These are phyloP conservation scores for Callopanchax toddi DNA, from an alignment of 2,113 vertebrate genomes.

Conservation along the genomic window DNA sequence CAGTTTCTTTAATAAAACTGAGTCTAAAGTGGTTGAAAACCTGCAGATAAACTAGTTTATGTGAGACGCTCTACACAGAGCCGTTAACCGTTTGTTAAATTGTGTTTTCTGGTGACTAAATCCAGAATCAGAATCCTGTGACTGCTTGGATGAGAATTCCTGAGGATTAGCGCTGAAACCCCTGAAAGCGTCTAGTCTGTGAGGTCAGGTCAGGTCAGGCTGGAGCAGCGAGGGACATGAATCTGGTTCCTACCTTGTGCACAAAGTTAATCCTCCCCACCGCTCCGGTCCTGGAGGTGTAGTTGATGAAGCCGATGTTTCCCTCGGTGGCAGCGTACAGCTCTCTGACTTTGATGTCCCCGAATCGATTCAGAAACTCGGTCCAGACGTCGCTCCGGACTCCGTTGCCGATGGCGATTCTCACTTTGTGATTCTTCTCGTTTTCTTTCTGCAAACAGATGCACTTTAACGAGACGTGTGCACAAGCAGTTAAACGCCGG, in stretches of 20 bases:
- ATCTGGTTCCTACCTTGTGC: constrained; percentile 72
- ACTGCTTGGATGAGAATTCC: too few species aligned
- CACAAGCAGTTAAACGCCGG: background rate
- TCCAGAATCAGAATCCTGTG: too few species aligned
- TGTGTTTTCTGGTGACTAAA: too few species aligned
- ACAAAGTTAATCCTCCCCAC: constrained; percentile 81
- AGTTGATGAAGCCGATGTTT: constrained; percentile 88
- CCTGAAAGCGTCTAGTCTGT: background rate
- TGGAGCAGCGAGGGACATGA: too few species aligned
- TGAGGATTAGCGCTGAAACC: too few species aligned
- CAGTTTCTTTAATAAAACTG: too few species aligned
- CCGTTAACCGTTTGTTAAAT: too few species aligned
- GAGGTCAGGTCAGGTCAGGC: background rate
- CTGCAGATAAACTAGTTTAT: too few species aligned
- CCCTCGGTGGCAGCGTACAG: constrained; percentile 89
- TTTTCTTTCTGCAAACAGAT: constrained; percentile 75
- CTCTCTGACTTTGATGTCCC: constrained; percentile 83
- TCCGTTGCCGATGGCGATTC: constrained; percentile 87
- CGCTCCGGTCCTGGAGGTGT: constrained; percentile 82
- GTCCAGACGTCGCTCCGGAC: constrained; percentile 84
- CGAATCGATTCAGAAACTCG: constrained; percentile 86
- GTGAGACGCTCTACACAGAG: too few species aligned
- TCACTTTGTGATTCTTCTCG: constrained; percentile 84
- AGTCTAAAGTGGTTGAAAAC: too few species aligned
- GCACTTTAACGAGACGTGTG: background rate